Evolutionary conservation across 92 coral and sea anemone genomes (phyloP).

Genomic region (Diadumene lineata): DNA sequence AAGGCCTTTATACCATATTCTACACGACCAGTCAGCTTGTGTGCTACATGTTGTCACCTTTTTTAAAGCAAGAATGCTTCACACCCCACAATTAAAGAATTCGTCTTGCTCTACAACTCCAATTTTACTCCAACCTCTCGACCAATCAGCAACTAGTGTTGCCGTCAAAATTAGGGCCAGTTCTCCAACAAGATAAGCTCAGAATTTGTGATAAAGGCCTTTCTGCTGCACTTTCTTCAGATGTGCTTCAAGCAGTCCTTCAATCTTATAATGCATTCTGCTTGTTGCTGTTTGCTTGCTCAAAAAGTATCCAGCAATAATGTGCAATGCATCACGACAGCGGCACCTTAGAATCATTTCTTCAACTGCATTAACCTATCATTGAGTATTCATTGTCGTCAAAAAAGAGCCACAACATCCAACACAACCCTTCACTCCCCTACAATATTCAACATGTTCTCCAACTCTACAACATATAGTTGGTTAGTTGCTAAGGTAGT

Average conservation of each 20-base stretch:
- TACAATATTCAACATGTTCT: conserved; percentile 17
- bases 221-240: conserved; percentile 6
- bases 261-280: not conserved
- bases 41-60: conserved; percentile 28
- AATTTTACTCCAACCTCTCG: conserved; percentile 20
- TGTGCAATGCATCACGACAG: conserved; percentile 24
- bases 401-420: conserved; percentile 34
- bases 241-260: conserved; percentile 2
- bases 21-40: conserved; percentile 27
- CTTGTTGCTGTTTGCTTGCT: conserved; percentile 19
- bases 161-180: conserved; percentile 29
- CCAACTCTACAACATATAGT: conserved; percentile 30
- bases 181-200: conserved; percentile 4
- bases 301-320: conserved; percentile 6
- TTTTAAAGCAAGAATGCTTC: conserved; percentile 31
- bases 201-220: not conserved
- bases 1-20: conserved; percentile 14
- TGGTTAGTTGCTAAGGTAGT: conserved; percentile 32
- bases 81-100: conserved; percentile 9
- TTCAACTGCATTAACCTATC: conserved; percentile 5
- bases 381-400: conserved; percentile 34
- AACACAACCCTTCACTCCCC: conserved; percentile 38
- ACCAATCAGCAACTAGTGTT: conserved; percentile 7
- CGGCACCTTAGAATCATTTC: conserved; percentile 12
- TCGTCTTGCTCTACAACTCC: conserved; percentile 21